phyloP scores from a whole-genome alignment of 2,113 vertebrate genomes.

The Verasper variegatus region DNA sequence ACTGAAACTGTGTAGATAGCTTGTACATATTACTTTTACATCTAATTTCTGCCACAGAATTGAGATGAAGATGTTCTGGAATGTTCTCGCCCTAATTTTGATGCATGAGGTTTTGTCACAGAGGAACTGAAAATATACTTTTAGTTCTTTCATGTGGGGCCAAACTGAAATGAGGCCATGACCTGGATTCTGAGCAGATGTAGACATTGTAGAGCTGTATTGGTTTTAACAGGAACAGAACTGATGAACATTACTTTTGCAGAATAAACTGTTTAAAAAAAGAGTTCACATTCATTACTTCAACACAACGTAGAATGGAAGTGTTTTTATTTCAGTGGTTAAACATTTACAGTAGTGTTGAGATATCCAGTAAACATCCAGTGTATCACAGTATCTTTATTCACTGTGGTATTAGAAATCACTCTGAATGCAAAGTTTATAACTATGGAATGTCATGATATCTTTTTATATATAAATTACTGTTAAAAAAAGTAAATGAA shows the following conservation, averaged over 20 bases:
- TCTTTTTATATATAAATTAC: slow-evolving; percentile 72
- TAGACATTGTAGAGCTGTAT: slow-evolving; percentile 6
- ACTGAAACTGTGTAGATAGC: slow-evolving; percentile 41
- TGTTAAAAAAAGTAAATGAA: slow-evolving; percentile 50
- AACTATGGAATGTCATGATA: slow-evolving; percentile 20
- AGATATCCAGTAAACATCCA: slow-evolving; percentile 60
- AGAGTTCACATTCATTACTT: neutral
- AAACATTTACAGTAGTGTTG: slow-evolving; percentile 74
- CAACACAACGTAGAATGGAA: slow-evolving; percentile 15
- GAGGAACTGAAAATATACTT: neutral
- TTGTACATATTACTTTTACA: slow-evolving; percentile 40
- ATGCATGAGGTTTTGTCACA: neutral
- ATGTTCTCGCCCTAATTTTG: neutral
- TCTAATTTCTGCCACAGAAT: neutral
- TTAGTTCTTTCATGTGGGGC: slow-evolving; percentile 17
- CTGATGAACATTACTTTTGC: slow-evolving; percentile 19
- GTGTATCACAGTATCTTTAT: slow-evolving; percentile 58
- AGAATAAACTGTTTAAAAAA: slow-evolving; percentile 41
- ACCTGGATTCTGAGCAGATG: slow-evolving; percentile 7
- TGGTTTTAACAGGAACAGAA: neutral
- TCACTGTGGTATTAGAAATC: slow-evolving; percentile 28
- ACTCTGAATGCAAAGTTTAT: slow-evolving; percentile 25
- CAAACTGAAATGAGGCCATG: slow-evolving; percentile 13
- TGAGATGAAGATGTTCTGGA: neutral
- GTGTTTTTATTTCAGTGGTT: slow-evolving; percentile 74